Conservation (phyloP, 2,888 invertebrate species). For the Zonitis immaculata region DNA sequence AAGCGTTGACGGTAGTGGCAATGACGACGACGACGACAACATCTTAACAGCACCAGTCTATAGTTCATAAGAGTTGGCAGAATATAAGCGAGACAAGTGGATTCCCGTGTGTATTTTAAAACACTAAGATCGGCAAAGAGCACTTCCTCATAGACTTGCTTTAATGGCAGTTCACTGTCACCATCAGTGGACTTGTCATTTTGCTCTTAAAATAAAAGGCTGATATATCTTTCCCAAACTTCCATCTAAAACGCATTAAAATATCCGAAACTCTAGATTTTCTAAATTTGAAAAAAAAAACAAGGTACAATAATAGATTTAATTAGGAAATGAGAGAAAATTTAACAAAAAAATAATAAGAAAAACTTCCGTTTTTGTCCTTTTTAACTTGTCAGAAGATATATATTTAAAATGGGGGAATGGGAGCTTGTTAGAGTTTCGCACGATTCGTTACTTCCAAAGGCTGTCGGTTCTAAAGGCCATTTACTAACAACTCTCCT, state of each 20-base stretch:
- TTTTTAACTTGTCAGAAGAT: constrained; percentile 5
- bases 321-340: too few relatives aligned
- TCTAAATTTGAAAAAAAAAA: not conserved
- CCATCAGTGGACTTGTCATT: constrained; percentile 12
- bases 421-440: constrained; percentile 38
- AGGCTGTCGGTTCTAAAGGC: constrained; percentile 35
- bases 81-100: constrained; percentile 33
- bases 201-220: not conserved
- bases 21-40: not conserved
- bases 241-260: not conserved
- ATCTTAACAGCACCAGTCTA: constrained; percentile 4
- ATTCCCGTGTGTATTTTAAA: constrained; percentile 43
- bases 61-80: constrained; percentile 26
- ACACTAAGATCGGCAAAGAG: constrained; percentile 40
- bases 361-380: not conserved
- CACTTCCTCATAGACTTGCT: constrained; percentile 39
- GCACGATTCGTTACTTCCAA: constrained; percentile 38
- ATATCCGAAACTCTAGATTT: too few relatives aligned
- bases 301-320: too few relatives aligned
- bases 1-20: constrained; percentile 8
- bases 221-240: not conserved
- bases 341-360: not conserved
- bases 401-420: constrained; percentile 33
- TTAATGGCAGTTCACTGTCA: constrained; percentile 41
- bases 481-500: constrained; percentile 37